Base-by-base conservation (phyloP, 2,113 vertebrate genomes). In the Aythya baeri region DNA sequence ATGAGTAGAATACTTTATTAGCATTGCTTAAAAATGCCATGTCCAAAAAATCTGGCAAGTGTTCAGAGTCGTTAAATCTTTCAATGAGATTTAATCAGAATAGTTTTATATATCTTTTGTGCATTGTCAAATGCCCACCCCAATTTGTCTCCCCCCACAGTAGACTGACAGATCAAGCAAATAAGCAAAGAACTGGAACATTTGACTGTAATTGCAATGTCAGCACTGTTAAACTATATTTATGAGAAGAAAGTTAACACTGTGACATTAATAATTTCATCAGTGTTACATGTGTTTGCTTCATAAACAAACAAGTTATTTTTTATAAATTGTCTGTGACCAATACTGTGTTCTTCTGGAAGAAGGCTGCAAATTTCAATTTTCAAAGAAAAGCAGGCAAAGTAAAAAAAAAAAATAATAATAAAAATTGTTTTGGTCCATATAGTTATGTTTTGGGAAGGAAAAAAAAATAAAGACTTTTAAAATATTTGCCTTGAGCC, bases 241-340 rank as follows among this genome's bases (percentile, higher is more conserved):
- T 98, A 98, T 97, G 95, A 96, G 97, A 98, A 97, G 94, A 96
- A 97, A 97, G 94, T 98, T 98, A 98, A 97, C 97, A 96, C 93
- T 92, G 58, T 98, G 97, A 98, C 97, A 97, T 97, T 97, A 97
- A 96, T 97, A 98, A 98, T 98, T 98, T 98, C 96, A 97, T 97
- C 96, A 97, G 83, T 97, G 66, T 97, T 97, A 95, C 94, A 94
- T 50, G 44, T 97, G 96, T 98, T 98, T 98, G 90, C 94, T 98
- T 97, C 97, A 97, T 97, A 98, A 98, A 98, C 93, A 98, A 96
- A 95, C 84, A 95, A 93, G 70, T 55, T 90, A 88, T 96, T 97
- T 97, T 95, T 96, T 88, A 91, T 91, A 94, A 97, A 97, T 97
- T 97, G 89, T 96, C 94, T 97, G 87, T 96, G 95, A 97, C 95